Evolutionary conservation across 1,140 invertebrate genomes (phyloP), one percentile per base, ranked within the genome.

Genomic region (Megathymus violae): DNA sequence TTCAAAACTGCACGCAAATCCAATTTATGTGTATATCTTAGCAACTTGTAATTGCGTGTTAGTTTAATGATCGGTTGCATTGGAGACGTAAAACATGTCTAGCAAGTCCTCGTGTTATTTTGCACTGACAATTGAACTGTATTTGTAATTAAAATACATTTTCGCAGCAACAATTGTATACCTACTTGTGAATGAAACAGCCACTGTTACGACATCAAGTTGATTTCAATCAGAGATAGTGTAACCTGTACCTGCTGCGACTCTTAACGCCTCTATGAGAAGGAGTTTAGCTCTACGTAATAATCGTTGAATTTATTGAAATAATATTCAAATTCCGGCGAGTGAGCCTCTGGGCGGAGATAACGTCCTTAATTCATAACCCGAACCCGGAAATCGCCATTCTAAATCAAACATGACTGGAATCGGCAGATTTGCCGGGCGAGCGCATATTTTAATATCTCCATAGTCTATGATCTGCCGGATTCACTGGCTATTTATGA

Each of bases 401-500:
- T 82, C 80, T 83, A 86, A 88, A 88, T 86, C 82, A 85, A 85
- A 86, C 71, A 76, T 79, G 74, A 71, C 71, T 69, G 68, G 73
- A 74, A 82, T 74, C 73, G 64, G 64, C 65, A 67, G 71, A 76
- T 74, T 75, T 80, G 68, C 65, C 67, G 70, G 74, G 77, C 67
- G 66, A 69, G 51, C 67, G 76, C 75, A 85, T 88, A 86, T 85
- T 85, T 80, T 83, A 88, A 82, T 85, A 79, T 75, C 75, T 60
- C 77, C 80, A 82, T 79, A 67, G 68, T 68, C 67, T 43, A 19
- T 64, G 77, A 70, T 73, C 69, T 63, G 64, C 72, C 46, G 64
- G 79, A 79, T 82, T 87, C 78, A 79, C 67, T 61, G 52, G 60
- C 40, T 25, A 56, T 43, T 56, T 56, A 56, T n/a, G 22, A 16